Percentiles rank a stretch among this genome's conserved stretches.
Conservation (phyloP, 2,797 vertebrate species). For the Chiropotes sagulatus region DNA sequence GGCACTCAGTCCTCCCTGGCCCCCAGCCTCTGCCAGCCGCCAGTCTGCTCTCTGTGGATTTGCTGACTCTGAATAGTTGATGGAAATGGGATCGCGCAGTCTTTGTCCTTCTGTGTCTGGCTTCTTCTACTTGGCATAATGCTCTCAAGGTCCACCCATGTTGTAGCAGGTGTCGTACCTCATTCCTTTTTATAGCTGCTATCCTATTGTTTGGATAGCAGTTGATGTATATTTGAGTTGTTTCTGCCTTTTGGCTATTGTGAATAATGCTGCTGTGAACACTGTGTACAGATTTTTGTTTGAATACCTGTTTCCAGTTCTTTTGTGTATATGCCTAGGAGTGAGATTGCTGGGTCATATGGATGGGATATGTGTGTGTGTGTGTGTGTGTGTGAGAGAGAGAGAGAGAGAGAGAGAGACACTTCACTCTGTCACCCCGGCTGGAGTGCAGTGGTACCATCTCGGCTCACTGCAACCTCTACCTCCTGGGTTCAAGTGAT, state of each 20-base stretch:
- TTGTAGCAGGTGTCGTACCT: rapidly evolving
- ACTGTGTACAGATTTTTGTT: background rate
- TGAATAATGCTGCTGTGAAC: background rate
- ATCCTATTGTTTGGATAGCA: background rate
- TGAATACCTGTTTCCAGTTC: background rate
- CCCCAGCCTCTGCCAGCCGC: background rate
- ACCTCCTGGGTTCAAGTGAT: too few relatives aligned
- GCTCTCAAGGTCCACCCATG: rapidly evolving
- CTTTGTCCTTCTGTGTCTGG: background rate
- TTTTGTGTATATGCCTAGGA: background rate
- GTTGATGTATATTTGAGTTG: too few relatives aligned
- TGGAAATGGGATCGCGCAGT: rapidly evolving
- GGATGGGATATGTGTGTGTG: too few relatives aligned
- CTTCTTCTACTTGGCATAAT: background rate
- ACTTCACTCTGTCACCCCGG: background rate
- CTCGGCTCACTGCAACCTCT: background rate
- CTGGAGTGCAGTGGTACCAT: background rate
- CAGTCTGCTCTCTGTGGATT: background rate
- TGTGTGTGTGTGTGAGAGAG: too few relatives aligned
- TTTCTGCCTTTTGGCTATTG: background rate
- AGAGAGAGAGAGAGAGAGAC: too few relatives aligned
- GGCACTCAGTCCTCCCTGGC: background rate
- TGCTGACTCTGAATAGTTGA: rapidly evolving
- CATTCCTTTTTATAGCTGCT: background rate
- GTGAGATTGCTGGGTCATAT: background rate